Evolutionary conservation across 2,888 invertebrate genomes (phyloP).

Genomic region (Lamellibrachia columna): DNA sequence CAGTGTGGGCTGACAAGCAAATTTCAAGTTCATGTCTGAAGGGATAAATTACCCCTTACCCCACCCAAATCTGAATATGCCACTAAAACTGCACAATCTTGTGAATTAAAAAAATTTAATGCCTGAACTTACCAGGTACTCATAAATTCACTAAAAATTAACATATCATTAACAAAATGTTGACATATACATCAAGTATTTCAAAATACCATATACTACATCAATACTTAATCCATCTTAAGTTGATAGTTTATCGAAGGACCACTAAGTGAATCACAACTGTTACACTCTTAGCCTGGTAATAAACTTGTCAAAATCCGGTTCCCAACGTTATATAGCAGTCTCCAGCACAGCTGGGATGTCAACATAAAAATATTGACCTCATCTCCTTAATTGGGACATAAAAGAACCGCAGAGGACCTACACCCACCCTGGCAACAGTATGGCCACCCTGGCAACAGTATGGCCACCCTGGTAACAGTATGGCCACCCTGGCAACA

Average conservation of each 20-base stretch:
- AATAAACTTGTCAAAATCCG: neutral
- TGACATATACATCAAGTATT: neutral
- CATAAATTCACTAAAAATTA: neutral
- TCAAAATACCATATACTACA: neutral
- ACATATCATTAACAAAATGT: neutral
- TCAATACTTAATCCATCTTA: no score
- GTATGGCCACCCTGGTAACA: neutral
- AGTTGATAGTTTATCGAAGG: neutral
- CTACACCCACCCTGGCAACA: neutral
- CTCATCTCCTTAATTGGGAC: neutral
- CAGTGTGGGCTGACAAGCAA: neutral
- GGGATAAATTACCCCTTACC: neutral
- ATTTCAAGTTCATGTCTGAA: neutral
- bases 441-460: neutral
- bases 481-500: neutral
- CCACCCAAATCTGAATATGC: neutral
- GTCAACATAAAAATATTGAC: neutral
- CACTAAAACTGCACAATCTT: neutral
- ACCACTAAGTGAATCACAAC: neutral
- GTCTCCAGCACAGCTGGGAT: neutral
- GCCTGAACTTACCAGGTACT: no score
- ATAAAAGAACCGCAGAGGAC: neutral
- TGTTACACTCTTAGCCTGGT: neutral
- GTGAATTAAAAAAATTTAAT: no score
- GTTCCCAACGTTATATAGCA: neutral